A percentile compares a stretch with the other conserved stretches of the same genome.
phyloP scores from a whole-genome alignment of 2,888 invertebrate species.

The Callinectes sapidus region DNA sequence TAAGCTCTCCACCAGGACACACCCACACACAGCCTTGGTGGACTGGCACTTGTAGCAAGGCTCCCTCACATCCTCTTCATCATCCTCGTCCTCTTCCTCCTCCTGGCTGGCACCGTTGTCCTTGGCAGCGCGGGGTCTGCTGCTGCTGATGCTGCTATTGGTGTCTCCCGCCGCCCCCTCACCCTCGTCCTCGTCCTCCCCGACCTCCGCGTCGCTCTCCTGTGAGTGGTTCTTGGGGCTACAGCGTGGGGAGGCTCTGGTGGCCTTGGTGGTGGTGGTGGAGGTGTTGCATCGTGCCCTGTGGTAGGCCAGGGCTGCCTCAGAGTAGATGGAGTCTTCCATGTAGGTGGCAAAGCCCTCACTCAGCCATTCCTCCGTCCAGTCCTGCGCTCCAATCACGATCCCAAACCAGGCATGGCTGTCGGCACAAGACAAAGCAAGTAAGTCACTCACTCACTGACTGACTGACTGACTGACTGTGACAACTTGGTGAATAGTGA shows the following conservation, averaged over 20 bases:
- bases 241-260: neutral
- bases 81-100: neutral
- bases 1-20: neutral
- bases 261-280: neutral
- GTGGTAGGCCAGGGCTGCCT: constrained; percentile 72
- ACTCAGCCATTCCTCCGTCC: constrained; percentile 78
- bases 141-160: neutral
- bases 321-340: constrained; percentile 76
- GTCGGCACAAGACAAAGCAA: constrained; percentile 17
- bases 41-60: constrained; percentile 8
- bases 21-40: neutral
- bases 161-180: neutral
- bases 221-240: constrained; percentile 3
- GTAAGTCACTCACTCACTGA: no score
- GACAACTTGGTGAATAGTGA: no score
- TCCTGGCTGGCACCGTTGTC: constrained; percentile 31
- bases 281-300: constrained; percentile 2
- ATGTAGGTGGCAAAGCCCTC: constrained; percentile 77
- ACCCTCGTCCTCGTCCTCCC: neutral
- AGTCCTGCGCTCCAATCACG: constrained; percentile 76
- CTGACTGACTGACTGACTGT: no score
- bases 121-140: neutral
- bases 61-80: neutral
- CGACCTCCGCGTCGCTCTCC: neutral
- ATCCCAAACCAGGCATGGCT: constrained; percentile 77